A percentile compares a stretch with the other conserved stretches of the same genome.
These are phyloP conservation scores for Stictonetta naevosa DNA, from an alignment of 2,113 vertebrate genomes.

Conservation along the genomic window DNA sequence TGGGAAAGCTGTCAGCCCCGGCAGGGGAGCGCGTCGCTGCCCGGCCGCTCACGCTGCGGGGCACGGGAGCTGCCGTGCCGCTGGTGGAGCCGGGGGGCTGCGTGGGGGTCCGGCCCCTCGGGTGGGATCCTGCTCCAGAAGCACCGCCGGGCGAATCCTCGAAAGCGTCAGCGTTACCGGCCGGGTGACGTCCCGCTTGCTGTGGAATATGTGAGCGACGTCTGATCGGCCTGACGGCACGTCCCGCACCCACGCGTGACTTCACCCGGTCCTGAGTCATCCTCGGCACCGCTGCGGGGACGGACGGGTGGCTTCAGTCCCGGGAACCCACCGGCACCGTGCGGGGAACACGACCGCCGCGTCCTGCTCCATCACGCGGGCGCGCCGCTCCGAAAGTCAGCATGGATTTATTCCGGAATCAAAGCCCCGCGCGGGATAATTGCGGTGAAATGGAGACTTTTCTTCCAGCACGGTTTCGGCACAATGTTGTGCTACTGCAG, in stretches of 20 bases:
- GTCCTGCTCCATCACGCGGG: background rate
- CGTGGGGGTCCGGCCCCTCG: too few species aligned
- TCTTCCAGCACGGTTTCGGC: background rate
- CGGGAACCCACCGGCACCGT: fast-evolving
- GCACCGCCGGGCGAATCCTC: background rate
- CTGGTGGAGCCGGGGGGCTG: too few species aligned
- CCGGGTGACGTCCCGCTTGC: background rate
- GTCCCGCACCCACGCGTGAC: background rate
- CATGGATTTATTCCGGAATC: background rate
- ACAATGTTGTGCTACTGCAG: background rate
- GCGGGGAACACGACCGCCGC: fast-evolving
- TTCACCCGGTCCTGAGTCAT: slow-evolving; percentile 56
- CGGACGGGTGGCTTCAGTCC: background rate
- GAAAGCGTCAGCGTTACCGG: background rate
- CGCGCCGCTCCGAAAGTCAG: background rate
- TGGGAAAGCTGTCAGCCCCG: slow-evolving; percentile 28
- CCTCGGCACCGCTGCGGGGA: fast-evolving
- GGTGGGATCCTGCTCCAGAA: too few species aligned
- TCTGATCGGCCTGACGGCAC: background rate
- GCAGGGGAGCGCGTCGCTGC: background rate
- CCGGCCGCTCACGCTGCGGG: background rate
- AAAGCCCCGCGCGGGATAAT: fast-evolving
- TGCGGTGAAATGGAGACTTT: background rate
- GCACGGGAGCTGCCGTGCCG: background rate
- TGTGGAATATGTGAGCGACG: background rate